Percentiles rank a stretch among this genome's conserved stretches.
phyloP scores from a whole-genome alignment of 2,797 vertebrate species.

The Merluccius polli region DNA sequence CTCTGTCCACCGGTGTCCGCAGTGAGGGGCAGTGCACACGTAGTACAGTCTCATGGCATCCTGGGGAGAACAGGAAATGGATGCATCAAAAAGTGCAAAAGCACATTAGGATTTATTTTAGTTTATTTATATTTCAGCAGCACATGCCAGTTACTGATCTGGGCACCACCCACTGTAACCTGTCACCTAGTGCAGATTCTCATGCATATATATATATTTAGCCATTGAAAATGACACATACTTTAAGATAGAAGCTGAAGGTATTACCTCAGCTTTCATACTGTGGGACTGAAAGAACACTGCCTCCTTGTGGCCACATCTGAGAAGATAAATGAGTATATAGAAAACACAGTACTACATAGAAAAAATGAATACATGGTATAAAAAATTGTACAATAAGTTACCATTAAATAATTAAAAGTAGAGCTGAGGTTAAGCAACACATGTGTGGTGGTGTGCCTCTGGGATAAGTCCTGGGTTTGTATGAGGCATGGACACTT shows the following conservation, averaged over 20 bases:
- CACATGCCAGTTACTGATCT: too few species aligned
- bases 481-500: conserved; percentile 29
- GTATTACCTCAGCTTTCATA: conserved; percentile 86
- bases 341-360: background rate
- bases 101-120: background rate
- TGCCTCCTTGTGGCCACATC: conserved; percentile 94
- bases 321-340: conserved; percentile 45
- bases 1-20: conserved; percentile 93
- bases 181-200: background rate
- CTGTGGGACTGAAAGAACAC: conserved; percentile 97
- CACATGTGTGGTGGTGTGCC: background rate
- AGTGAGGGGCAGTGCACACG: conserved; percentile 91
- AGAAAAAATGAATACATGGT: background rate
- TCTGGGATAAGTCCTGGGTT: background rate
- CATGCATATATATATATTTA: background rate
- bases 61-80: conserved; percentile 50
- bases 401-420: background rate
- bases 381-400: background rate
- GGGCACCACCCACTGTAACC: background rate
- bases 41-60: conserved; percentile 95
- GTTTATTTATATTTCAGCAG: too few species aligned
- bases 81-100: background rate
- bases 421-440: background rate
- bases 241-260: background rate
- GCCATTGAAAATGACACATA: background rate